These are phyloP conservation scores for Meteorus cinctellus DNA, from an alignment of 2,888 invertebrate genomes.

Conservation along the genomic window DNA sequence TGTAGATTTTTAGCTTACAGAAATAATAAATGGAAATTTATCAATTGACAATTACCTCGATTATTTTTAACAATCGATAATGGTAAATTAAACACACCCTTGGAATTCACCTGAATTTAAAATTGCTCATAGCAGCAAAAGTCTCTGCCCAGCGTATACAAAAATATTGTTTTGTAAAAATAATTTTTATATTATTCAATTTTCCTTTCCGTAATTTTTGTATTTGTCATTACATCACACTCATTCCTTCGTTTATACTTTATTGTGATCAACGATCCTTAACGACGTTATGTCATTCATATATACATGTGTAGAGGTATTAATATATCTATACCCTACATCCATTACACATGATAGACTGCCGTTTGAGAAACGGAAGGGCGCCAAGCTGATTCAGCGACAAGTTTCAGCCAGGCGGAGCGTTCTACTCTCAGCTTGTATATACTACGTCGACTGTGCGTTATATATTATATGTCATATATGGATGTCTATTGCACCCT, in stretches of 20 bases:
- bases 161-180: no score
- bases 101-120: no score
- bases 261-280: constrained; percentile 45
- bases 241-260: constrained; percentile 33
- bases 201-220: background rate
- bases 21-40: no score
- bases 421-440: constrained; percentile 53
- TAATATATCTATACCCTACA: constrained; percentile 30
- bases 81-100: no score
- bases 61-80: no score
- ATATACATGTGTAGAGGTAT: no score
- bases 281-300: constrained; percentile 46
- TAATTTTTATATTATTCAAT: no score
- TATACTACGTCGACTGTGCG: background rate
- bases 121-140: no score
- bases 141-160: no score
- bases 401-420: constrained; percentile 61
- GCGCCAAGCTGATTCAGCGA: constrained; percentile 68
- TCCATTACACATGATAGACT: constrained; percentile 60
- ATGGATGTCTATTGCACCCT: background rate
- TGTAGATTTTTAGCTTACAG: no score
- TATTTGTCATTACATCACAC: background rate
- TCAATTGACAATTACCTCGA: no score
- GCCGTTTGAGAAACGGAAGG: constrained; percentile 57
- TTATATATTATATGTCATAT: background rate